These are phyloP conservation scores for Apomyelois bistriatella DNA, from an alignment of 2,888 invertebrate species.

Conservation along the genomic window DNA sequence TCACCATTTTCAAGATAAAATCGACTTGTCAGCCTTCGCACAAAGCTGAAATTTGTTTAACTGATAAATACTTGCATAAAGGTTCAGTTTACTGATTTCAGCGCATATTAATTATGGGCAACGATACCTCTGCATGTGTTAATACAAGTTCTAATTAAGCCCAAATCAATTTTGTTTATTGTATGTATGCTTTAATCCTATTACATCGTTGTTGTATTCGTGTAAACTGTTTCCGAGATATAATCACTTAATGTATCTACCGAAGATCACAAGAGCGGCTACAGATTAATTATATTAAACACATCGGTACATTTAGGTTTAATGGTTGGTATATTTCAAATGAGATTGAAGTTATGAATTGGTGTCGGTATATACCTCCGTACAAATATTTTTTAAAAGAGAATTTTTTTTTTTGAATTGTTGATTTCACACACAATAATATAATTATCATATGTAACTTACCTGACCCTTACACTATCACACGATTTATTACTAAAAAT, in stretches of 20 bases:
- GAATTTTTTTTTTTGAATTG: too few species aligned
- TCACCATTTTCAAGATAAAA: not conserved
- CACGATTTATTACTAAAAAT: too few species aligned
- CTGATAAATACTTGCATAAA: conserved; percentile 8
- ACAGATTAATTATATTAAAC: conserved; percentile 1
- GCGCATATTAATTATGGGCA: conserved; percentile 8
- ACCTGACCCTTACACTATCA: too few species aligned
- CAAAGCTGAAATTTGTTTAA: not conserved
- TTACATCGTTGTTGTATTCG: conserved; percentile 18
- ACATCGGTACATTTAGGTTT: conserved; percentile 1
- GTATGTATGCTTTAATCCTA: conserved; percentile 21
- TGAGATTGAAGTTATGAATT: not conserved
- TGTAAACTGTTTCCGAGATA: conserved; percentile 16
- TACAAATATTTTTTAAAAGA: too few species aligned
- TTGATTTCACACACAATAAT: too few species aligned
- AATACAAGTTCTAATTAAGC: conserved; percentile 21
- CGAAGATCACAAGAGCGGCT: not conserved
- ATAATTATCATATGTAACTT: too few species aligned
- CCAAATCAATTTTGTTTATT: conserved; percentile 19
- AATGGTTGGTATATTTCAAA: not conserved
- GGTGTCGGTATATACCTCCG: not conserved
- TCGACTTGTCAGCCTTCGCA: not conserved
- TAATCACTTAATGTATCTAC: conserved; percentile 10
- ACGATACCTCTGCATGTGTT: not conserved
- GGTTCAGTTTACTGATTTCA: conserved; percentile 6